phyloP scores from a whole-genome alignment of 2,797 vertebrate species.

The Hippocampus kuda region DNA sequence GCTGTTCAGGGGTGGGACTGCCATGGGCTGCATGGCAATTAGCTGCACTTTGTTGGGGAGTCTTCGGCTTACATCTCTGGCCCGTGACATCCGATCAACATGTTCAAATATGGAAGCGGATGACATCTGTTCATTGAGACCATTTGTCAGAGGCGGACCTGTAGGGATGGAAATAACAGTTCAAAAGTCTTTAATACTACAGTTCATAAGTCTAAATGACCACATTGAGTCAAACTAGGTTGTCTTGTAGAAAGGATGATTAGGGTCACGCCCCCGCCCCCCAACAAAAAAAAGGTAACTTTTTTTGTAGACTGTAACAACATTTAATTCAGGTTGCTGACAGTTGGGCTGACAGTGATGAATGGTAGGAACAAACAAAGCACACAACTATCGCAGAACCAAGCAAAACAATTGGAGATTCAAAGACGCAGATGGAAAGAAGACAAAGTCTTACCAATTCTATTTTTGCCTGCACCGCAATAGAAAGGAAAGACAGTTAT shows the following conservation, averaged over 20 bases:
- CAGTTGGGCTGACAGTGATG: slow-evolving; percentile 35
- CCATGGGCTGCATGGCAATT: slow-evolving; percentile 97
- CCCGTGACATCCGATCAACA: slow-evolving; percentile 82
- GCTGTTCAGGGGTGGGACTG: slow-evolving; percentile 72
- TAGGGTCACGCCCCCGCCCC: not conserved
- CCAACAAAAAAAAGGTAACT: not conserved
- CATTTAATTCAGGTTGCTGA: not conserved
- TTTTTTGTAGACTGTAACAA: not conserved
- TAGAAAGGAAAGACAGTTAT: slow-evolving; percentile 49
- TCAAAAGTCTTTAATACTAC: not conserved
- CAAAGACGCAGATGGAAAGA: slow-evolving; percentile 28
- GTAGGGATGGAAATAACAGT: slow-evolving; percentile 10
- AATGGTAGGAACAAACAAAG: slow-evolving; percentile 40
- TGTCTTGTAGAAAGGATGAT: not conserved
- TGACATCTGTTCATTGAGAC: slow-evolving; percentile 74
- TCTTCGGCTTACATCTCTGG: slow-evolving; percentile 74
- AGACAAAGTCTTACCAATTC: slow-evolving; percentile 74
- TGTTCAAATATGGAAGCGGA: slow-evolving; percentile 95
- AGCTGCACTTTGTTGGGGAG: slow-evolving; percentile 90
- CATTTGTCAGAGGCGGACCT: slow-evolving; percentile 76
- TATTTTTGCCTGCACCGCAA: slow-evolving; percentile 76
- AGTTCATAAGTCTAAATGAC: not conserved
- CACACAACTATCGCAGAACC: slow-evolving; percentile 33
- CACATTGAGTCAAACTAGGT: not conserved
- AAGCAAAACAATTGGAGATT: slow-evolving; percentile 37